Conservation (phyloP, 2,113 vertebrate species). For the Machaerirhynchus nigripectus region DNA sequence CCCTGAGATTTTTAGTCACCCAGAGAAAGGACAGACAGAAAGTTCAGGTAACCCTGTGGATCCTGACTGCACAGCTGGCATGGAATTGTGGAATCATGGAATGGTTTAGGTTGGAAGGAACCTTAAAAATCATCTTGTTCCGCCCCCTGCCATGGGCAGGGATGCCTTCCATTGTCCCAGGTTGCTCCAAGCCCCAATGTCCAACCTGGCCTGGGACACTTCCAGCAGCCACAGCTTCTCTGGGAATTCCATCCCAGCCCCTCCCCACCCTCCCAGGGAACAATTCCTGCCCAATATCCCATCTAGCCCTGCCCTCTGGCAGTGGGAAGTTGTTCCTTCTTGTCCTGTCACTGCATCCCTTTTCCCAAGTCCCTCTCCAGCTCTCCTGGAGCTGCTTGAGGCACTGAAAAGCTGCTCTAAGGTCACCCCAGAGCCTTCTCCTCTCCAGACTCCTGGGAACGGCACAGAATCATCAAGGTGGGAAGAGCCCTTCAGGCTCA, state of each 20-base stretch:
- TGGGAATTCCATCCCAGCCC: background rate
- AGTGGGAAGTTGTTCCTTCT: background rate
- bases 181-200: background rate
- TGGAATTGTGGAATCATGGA: background rate
- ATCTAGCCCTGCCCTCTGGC: background rate
- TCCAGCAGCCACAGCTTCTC: background rate
- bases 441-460: background rate
- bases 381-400: background rate
- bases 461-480: no score
- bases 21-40: background rate
- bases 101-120: background rate
- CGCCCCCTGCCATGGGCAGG: background rate
- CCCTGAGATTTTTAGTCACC: background rate
- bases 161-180: background rate
- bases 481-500: accelerated
- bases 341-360: accelerated
- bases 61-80: background rate
- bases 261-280: accelerated
- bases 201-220: background rate
- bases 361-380: background rate
- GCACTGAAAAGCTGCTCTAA: accelerated
- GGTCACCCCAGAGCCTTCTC: background rate
- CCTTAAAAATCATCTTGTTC: accelerated
- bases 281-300: background rate
- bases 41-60: background rate